These are phyloP conservation scores for Acronicta psi DNA, from an alignment of 2,888 invertebrate species.

Conservation along the genomic window DNA sequence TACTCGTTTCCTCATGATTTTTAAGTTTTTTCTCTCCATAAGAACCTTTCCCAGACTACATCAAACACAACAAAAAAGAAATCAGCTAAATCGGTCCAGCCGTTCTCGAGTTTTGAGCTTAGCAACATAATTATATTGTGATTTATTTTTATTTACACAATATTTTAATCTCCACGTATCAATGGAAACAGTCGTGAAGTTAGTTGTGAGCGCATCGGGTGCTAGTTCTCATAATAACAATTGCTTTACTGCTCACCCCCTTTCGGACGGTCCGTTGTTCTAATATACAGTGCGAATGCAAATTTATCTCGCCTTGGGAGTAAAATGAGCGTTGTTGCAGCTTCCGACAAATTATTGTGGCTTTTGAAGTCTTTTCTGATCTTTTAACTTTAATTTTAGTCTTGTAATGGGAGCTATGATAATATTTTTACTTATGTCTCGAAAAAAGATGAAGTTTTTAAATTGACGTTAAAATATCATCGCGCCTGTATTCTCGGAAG, in stretches of 20 bases:
- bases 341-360: slow-evolving; percentile 54
- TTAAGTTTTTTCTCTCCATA: no score
- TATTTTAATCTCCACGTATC: background rate
- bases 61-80: no score
- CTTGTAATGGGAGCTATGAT: background rate
- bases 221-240: slow-evolving; percentile 68
- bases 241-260: slow-evolving; percentile 62
- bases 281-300: slow-evolving; percentile 73
- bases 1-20: no score
- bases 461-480: no score
- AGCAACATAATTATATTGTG: no score
- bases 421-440: no score
- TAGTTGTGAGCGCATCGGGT: slow-evolving; percentile 57
- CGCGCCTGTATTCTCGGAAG: no score
- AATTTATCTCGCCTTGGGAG: slow-evolving; percentile 66
- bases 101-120: no score
- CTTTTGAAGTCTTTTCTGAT: slow-evolving; percentile 12
- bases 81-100: no score
- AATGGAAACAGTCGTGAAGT: slow-evolving; percentile 53
- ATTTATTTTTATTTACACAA: no score
- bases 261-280: slow-evolving; percentile 65
- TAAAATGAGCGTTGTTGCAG: slow-evolving; percentile 46
- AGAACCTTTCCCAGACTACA: no score
- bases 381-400: slow-evolving; percentile 16
- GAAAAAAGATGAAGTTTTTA: no score